phyloP scores from a whole-genome alignment of 2,113 vertebrate species.

The Nipponia nippon region DNA sequence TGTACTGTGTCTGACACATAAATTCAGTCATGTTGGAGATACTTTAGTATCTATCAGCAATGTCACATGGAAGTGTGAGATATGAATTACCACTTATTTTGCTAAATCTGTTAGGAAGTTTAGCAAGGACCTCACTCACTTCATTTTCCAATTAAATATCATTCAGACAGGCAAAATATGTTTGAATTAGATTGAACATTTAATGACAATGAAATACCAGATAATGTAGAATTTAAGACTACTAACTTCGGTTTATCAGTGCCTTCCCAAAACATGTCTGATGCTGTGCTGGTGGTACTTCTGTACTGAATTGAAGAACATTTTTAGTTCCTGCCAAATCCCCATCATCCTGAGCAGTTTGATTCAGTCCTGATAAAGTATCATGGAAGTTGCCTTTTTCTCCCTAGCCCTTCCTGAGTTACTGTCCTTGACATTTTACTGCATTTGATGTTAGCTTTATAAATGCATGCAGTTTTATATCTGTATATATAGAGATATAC shows the following conservation, averaged over 20 bases:
- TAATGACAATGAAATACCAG: neutral
- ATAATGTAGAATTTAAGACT: neutral
- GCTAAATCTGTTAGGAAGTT: neutral
- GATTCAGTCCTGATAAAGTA: neutral
- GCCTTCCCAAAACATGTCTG: neutral
- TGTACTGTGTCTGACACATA: neutral
- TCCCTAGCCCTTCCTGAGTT: neutral
- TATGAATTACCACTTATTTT: neutral
- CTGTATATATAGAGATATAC: neutral
- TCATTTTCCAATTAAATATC: neutral
- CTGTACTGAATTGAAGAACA: neutral
- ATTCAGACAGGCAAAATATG: neutral
- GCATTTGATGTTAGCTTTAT: neutral
- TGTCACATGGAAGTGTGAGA: neutral
- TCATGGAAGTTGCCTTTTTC: neutral
- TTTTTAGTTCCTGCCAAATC: neutral
- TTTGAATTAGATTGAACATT: neutral
- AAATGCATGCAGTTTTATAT: neutral
- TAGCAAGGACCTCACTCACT: neutral
- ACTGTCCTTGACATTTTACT: neutral
- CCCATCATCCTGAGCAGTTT: neutral
- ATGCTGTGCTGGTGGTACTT: neutral
- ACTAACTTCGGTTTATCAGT: neutral
- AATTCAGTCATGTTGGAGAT: neutral
- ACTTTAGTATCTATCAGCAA: neutral